Evolutionary conservation across 2,888 invertebrate species (phyloP), one percentile per base, ranked within the genome.

Genomic region (Helleia helle): DNA sequence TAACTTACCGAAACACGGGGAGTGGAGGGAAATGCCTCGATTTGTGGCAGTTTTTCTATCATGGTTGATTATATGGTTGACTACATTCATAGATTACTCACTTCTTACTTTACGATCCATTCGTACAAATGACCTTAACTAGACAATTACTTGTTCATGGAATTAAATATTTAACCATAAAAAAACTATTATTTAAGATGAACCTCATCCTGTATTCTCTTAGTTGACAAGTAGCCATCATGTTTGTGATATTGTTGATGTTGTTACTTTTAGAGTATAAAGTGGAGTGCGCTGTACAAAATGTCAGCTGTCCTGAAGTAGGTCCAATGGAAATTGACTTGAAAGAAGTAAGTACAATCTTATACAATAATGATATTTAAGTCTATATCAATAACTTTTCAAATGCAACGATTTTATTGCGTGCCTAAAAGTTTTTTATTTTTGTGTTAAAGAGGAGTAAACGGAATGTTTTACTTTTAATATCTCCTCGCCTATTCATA

Each of bases 311-410:
- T 45, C 80, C 80, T 3, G 49, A 51, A 4, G 66, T 79, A 2
- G 62, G 52, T 1, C 65, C 81, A 0, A 62, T 66, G 36, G 73
- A 80, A 46, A 49, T 83, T 48, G 77, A 83, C 58, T 72, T 79
- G 63, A 81, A 79, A 51, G 77, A 71, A 49, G 83, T 83, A 49
- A 71, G 76, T 62, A 9, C 12, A 9, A 25, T 24, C 12, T 22
- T 7, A 9, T 1, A 36, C 17, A 18, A 6, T 8, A n/a, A n/a
- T n/a, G n/a, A n/a, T n/a, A n/a, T n/a, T n/a, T n/a, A n/a, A n/a
- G n/a, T n/a, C n/a, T n/a, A n/a, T n/a, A n/a, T n/a, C n/a, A n/a
- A n/a, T n/a, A n/a, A n/a, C n/a, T n/a, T n/a, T n/a, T n/a, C n/a
- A n/a, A n/a, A n/a, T n/a, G n/a, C n/a, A n/a, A n/a, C n/a, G n/a